Conservation (phyloP, 2,797 vertebrate species). For the Sebastes paucispinis region DNA sequence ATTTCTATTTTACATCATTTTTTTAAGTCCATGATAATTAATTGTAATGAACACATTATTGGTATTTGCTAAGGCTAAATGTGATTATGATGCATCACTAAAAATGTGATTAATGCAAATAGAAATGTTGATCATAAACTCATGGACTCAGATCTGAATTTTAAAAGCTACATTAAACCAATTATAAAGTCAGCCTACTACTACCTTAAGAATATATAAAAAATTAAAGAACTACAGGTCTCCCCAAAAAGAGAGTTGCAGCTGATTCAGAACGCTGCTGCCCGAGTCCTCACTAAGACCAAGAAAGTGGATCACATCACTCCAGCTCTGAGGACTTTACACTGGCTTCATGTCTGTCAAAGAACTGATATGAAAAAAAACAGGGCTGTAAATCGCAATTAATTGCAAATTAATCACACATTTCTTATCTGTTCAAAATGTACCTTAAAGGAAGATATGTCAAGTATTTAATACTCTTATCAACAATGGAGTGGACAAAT, state of each 20-base stretch:
- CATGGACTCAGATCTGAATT: background rate
- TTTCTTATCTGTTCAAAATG: too few species aligned
- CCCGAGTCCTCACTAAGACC: background rate
- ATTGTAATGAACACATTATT: slow-evolving; percentile 2
- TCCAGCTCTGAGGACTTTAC: background rate
- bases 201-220: background rate
- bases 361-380: too few species aligned
- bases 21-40: slow-evolving; percentile 6
- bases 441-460: too few species aligned
- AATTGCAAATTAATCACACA: too few species aligned
- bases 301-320: background rate
- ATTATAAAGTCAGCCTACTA: background rate
- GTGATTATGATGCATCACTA: background rate
- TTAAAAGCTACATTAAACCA: background rate
- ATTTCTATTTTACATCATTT: slow-evolving; percentile 1
- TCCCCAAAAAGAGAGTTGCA: background rate
- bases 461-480: too few species aligned
- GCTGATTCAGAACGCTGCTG: background rate
- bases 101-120: background rate
- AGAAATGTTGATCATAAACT: background rate
- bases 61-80: background rate
- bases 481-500: too few species aligned
- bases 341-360: background rate
- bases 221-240: background rate
- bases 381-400: too few species aligned